Evolutionary conservation across 37 sponge, comb jelly and placozoan genomes (phyloP).

Genomic region (Bolinopsis microptera): DNA sequence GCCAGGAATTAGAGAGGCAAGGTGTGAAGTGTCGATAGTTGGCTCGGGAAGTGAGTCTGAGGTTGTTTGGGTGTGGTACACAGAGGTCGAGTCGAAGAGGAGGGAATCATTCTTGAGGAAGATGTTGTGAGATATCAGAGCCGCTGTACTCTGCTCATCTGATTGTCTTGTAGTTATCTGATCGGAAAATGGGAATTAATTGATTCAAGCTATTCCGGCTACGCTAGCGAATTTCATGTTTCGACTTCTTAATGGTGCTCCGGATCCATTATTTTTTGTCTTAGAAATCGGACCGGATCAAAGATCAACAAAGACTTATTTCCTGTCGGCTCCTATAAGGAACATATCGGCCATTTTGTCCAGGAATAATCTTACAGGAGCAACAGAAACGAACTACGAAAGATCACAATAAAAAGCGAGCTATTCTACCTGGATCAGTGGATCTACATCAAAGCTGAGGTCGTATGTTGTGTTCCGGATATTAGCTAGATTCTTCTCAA

Average conservation of each 20-base stretch:
- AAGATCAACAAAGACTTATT: no score
- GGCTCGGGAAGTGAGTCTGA: background rate
- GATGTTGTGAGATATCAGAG: conserved; percentile 10
- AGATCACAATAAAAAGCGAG: no score
- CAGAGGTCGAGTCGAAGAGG: conserved; percentile 34
- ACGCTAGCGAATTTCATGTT: no score
- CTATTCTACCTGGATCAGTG: conserved; percentile 8
- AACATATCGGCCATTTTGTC: no score
- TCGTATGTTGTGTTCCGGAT: conserved; percentile 18
- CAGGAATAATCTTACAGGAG: no score
- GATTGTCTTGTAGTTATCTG: conserved; percentile 41
- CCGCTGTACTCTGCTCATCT: conserved; percentile 14
- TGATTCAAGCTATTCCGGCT: no score
- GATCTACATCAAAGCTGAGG: conserved; percentile 43
- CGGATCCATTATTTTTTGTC: no score
- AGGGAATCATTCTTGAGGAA: background rate
- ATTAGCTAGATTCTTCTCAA: conserved; percentile 37
- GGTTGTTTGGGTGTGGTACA: background rate
- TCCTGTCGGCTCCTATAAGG: no score
- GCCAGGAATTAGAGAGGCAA: background rate
- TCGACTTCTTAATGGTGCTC: no score
- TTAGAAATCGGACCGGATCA: no score
- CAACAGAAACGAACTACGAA: no score
- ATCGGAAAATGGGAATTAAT: background rate
- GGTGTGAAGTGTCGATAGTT: background rate